Conservation (phyloP, 2,113 vertebrate genomes). For the Hyperopisus bebe region DNA sequence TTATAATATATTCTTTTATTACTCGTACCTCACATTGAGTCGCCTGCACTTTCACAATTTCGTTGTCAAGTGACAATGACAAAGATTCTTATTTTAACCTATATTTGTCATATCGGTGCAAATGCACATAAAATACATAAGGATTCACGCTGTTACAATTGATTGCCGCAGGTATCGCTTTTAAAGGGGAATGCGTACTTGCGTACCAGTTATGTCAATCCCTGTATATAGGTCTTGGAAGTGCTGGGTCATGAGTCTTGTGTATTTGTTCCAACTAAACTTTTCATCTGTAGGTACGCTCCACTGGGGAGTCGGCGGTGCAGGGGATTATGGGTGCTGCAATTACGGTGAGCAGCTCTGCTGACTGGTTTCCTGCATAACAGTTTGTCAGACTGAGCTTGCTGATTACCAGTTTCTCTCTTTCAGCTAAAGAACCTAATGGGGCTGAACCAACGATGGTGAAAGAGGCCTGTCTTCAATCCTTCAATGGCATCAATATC, state of each 20-base stretch:
- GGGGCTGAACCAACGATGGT: constrained; percentile 64
- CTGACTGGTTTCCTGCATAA: not conserved
- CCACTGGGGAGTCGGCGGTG: constrained; percentile 79
- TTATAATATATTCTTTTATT: too few relatives aligned
- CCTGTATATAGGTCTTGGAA: not conserved
- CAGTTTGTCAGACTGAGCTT: not conserved
- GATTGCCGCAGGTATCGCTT: too few relatives aligned
- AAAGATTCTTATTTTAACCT: too few relatives aligned
- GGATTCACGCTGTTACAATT: too few relatives aligned
- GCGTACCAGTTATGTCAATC: too few relatives aligned
- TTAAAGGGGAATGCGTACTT: too few relatives aligned
- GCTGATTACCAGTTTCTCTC: not conserved
- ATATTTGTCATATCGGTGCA: too few relatives aligned
- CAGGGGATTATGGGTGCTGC: constrained; percentile 92
- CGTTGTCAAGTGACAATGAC: too few relatives aligned
- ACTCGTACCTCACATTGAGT: too few relatives aligned
- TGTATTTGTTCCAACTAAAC: constrained; percentile 1
- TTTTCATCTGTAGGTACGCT: constrained; percentile 62
- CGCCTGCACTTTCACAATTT: too few relatives aligned
- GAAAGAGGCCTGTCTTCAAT: constrained; percentile 30
- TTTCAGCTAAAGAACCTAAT: constrained; percentile 66
- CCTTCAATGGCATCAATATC: not conserved
- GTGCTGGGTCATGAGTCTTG: not conserved
- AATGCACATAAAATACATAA: too few relatives aligned
- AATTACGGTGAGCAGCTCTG: constrained; percentile 76